Evolutionary conservation across 2,888 invertebrate genomes (phyloP), one percentile per base, ranked within the genome.

Genomic region (Byasa hedistus): DNA sequence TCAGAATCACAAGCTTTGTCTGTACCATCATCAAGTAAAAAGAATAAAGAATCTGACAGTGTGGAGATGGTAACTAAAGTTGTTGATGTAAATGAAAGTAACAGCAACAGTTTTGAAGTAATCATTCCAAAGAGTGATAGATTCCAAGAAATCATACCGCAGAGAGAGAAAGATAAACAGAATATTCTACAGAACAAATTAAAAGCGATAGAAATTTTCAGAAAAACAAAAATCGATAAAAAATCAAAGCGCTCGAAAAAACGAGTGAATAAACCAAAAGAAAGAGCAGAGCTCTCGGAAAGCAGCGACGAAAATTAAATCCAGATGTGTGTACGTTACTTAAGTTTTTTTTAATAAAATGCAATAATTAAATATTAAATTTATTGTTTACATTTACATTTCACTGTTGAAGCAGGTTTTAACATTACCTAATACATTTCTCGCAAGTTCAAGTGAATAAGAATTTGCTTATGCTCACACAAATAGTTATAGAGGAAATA

Each of bases 181-280:
- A 91, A 93, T 76, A 86, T 95, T 70, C 83, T 95, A 57, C 92
- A 94, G 77, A 95, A 94, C 72, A 96, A 95, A 85, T 84, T 95
- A 75, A 94, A 94, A 81, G 96, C 97, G 0, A 96, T 96, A 57
- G 95, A 95, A 81, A 76, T 95, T 62, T 94, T 95, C 70, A 92
- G 95, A 70, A 95, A 94, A 82, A 93, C 94, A 0, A 94, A 93
- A 74, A 90, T 92, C 68, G 94, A 94, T 71, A 89, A 92, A n/a
- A 93, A 92, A 65, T 92, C 82, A 73, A 91, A 85, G 70, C 62
- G 87, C 8, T 87, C 85, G 22, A 85, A 90, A 70, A 85, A 85
- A 55, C 92, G 86, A 74, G 77, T 80, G 2, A 82, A 85, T 48
- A 73, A 87, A 72, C 92, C 93, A 0, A 94, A 94, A 81, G 89